These are phyloP conservation scores for Rhyacophila brunnea DNA, from an alignment of 1,140 invertebrate species.

Conservation along the genomic window DNA sequence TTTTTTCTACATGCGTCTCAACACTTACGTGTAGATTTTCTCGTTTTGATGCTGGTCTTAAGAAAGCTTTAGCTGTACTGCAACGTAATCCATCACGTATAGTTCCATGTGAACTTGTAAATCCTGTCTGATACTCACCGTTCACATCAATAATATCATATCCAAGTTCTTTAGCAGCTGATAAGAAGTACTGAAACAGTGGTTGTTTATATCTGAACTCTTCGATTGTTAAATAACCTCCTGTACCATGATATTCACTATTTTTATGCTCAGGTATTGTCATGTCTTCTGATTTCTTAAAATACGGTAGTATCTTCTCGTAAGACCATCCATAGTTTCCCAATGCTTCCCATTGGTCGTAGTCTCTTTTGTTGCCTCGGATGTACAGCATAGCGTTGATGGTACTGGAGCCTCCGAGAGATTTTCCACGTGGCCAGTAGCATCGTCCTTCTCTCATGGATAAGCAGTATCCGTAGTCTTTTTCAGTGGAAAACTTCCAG, in stretches of 20 bases:
- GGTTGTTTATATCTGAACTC: slow-evolving; percentile 62
- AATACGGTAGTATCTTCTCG: slow-evolving; percentile 78
- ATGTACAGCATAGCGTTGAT: slow-evolving; percentile 90
- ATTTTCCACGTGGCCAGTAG: slow-evolving; percentile 74
- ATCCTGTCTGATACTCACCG: slow-evolving; percentile 71
- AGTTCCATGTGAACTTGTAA: slow-evolving; percentile 72
- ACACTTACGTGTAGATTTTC: slow-evolving; percentile 73
- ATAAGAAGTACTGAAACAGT: slow-evolving; percentile 63
- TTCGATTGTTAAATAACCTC: slow-evolving; percentile 68
- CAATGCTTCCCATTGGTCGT: slow-evolving; percentile 75
- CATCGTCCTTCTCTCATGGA: slow-evolving; percentile 62
- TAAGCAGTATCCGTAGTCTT: slow-evolving; percentile 64
- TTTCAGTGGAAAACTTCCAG: slow-evolving; percentile 78
- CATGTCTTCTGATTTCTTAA: slow-evolving; percentile 73
- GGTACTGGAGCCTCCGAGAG: slow-evolving; percentile 78
- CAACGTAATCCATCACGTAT: slow-evolving; percentile 79
- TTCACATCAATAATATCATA: slow-evolving; percentile 74
- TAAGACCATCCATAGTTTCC: slow-evolving; percentile 76
- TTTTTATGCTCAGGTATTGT: slow-evolving; percentile 57
- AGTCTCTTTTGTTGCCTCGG: slow-evolving; percentile 80
- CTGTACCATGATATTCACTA: slow-evolving; percentile 67
- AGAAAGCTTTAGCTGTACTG: slow-evolving; percentile 78
- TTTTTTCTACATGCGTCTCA: slow-evolving; percentile 63
- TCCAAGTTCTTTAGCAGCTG: slow-evolving; percentile 68
- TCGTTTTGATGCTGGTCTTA: slow-evolving; percentile 67